phyloP scores from a whole-genome alignment of 2,797 vertebrate species.

The Sebastes matsubarae region DNA sequence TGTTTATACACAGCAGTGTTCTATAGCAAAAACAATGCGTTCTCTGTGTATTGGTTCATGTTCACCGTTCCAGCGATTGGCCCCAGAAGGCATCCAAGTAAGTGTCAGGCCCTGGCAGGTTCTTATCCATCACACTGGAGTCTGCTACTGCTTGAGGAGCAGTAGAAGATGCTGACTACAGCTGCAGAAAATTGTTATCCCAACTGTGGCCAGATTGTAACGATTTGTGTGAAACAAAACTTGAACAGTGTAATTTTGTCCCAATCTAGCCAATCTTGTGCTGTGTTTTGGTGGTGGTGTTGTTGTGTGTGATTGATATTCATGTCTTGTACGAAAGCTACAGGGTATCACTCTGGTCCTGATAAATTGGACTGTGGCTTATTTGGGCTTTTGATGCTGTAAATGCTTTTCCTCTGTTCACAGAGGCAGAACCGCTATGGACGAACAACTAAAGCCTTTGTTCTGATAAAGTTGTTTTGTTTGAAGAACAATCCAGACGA shows the following conservation, averaged over 20 bases:
- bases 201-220: constrained; percentile 16
- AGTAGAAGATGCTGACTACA: constrained; percentile 36
- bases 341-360: constrained; percentile 30
- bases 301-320: constrained; percentile 28
- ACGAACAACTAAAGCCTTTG: constrained; percentile 10
- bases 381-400: constrained; percentile 17
- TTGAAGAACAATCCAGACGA: constrained; percentile 4
- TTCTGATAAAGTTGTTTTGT: constrained; percentile 25
- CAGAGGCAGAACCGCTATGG: constrained; percentile 4
- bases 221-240: constrained; percentile 32
- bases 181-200: constrained; percentile 27
- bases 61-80: constrained; percentile 51
- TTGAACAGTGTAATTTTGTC: constrained; percentile 1
- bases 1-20: constrained; percentile 23
- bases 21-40: constrained; percentile 29
- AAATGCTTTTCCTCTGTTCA: constrained; percentile 15
- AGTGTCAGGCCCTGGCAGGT: constrained; percentile 45
- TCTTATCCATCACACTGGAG: constrained; percentile 48
- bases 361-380: constrained; percentile 31
- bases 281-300: not conserved
- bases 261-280: not conserved
- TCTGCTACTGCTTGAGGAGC: not conserved
- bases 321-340: constrained; percentile 13
- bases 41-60: constrained; percentile 45
- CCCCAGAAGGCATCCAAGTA: constrained; percentile 47